Conservation (phyloP, 2,888 invertebrate genomes). For the Drosophila nigricruria region DNA sequence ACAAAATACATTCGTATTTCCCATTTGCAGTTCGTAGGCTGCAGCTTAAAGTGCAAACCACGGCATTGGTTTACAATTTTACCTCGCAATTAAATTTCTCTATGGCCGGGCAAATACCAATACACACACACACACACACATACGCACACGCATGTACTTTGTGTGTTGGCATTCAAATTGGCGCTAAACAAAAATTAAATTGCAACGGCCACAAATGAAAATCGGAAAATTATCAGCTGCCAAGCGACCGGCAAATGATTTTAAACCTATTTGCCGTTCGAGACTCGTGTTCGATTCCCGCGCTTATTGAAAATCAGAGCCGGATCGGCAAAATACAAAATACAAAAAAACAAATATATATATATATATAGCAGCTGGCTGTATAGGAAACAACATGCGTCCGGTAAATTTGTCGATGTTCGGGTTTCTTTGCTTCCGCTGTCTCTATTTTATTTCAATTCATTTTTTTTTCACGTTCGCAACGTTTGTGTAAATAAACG, state of each 20-base stretch:
- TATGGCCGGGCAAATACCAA: slow-evolving; percentile 15
- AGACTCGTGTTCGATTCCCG: slow-evolving; percentile 18
- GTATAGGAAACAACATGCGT: slow-evolving; percentile 43
- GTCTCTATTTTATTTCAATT: slow-evolving; percentile 11
- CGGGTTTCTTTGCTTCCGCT: slow-evolving; percentile 54
- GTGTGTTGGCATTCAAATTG: slow-evolving; percentile 38
- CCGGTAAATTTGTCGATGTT: slow-evolving; percentile 63
- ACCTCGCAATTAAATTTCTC: slow-evolving; percentile 71
- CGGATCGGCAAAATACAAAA: slow-evolving; percentile 16
- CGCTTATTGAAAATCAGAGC: slow-evolving; percentile 57
- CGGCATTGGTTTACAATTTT: slow-evolving; percentile 58
- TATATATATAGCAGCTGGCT: slow-evolving; percentile 1
- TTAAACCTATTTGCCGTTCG: slow-evolving; percentile 16
- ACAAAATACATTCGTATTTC: slow-evolving; percentile 62
- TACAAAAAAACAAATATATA: background rate
- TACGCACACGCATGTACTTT: slow-evolving; percentile 11
- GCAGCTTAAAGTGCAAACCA: slow-evolving; percentile 63
- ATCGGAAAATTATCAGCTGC: slow-evolving; percentile 66
- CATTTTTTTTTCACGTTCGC: slow-evolving; percentile 2
- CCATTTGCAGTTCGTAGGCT: slow-evolving; percentile 37
- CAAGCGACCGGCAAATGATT: slow-evolving; percentile 54
- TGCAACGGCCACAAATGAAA: slow-evolving; percentile 62
- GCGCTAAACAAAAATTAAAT: slow-evolving; percentile 70
- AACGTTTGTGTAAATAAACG: slow-evolving; percentile 51
- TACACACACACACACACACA: slow-evolving; percentile 16